Percentiles rank a stretch among this genome's conserved stretches.
Evolutionary conservation across 2,113 vertebrate genomes (phyloP).

Genomic region (Odontesthes bonariensis): DNA sequence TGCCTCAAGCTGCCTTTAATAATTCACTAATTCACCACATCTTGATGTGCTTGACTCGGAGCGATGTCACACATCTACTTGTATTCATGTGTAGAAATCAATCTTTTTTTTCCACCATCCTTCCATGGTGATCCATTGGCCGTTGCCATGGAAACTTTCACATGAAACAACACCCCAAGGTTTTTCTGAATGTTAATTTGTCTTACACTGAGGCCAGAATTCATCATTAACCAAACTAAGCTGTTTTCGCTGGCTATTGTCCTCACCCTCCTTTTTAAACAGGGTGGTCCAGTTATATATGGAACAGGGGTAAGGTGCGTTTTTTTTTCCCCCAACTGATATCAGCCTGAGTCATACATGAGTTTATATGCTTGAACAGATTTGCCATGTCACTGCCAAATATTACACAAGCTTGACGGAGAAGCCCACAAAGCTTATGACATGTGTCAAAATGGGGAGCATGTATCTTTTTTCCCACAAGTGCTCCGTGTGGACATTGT

Average conservation of each 20-base stretch:
- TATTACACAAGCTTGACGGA: neutral
- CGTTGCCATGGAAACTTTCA: conserved; percentile 74
- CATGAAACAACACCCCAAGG: conserved; percentile 67
- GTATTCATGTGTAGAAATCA: conserved; percentile 51
- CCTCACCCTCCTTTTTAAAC: neutral
- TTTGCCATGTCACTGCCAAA: neutral
- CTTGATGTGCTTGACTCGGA: conserved; percentile 5
- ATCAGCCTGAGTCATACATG: neutral
- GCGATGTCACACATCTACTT: conserved; percentile 22
- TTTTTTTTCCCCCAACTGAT: neutral
- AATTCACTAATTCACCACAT: conserved; percentile 29
- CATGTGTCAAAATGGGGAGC: neutral
- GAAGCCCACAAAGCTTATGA: neutral
- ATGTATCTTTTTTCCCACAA: neutral
- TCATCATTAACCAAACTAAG: conserved; percentile 30
- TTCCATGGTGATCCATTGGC: conserved; percentile 47
- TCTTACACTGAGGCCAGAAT: conserved; percentile 23
- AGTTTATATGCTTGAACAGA: neutral
- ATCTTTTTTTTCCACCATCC: conserved; percentile 22
- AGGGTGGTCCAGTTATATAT: neutral
- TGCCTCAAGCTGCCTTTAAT: conserved; percentile 32
- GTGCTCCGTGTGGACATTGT: neutral
- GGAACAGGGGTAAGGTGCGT: neutral
- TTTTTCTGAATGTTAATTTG: conserved; percentile 63
- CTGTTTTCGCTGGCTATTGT: neutral